phyloP scores from a whole-genome alignment of 2,888 invertebrate species.

The Orthonychiurus folsomi region DNA sequence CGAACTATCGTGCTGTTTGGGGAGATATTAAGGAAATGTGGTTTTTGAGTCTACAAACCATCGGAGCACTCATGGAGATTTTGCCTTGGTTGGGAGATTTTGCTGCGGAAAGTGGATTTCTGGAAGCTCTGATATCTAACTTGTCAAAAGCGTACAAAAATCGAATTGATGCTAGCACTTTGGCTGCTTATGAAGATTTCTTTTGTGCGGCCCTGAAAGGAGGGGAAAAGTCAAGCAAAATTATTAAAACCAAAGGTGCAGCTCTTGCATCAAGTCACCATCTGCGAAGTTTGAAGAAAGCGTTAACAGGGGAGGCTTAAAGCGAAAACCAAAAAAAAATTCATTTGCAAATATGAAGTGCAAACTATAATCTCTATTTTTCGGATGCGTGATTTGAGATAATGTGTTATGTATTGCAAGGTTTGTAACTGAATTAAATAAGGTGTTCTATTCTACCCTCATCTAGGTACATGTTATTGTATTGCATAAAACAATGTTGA shows the following conservation, averaged over 20 bases:
- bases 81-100: slow-evolving; percentile 85
- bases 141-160: slow-evolving; percentile 74
- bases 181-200: slow-evolving; percentile 84
- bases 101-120: slow-evolving; percentile 88
- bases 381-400: slow-evolving; percentile 49
- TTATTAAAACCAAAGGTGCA: slow-evolving; percentile 37
- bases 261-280: slow-evolving; percentile 39
- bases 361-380: slow-evolving; percentile 13
- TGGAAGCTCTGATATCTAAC: slow-evolving; percentile 73
- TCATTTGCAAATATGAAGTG: too few relatives aligned
- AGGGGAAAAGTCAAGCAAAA: slow-evolving; percentile 28
- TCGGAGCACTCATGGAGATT: slow-evolving; percentile 68
- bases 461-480: too few relatives aligned
- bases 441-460: too few relatives aligned
- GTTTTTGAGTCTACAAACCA: slow-evolving; percentile 90
- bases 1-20: slow-evolving; percentile 80
- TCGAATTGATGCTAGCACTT: slow-evolving; percentile 69
- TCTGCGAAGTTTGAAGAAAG: slow-evolving; percentile 32
- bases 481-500: too few relatives aligned
- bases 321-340: too few relatives aligned
- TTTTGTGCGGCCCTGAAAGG: slow-evolving; percentile 49
- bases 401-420: slow-evolving; percentile 55
- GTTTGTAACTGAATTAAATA: slow-evolving; percentile 57
- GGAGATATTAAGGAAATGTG: slow-evolving; percentile 81
- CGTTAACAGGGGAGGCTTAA: slow-evolving; percentile 16